Base-by-base conservation (phyloP, 2,113 vertebrate species). In the Oreocharis arfaki region DNA sequence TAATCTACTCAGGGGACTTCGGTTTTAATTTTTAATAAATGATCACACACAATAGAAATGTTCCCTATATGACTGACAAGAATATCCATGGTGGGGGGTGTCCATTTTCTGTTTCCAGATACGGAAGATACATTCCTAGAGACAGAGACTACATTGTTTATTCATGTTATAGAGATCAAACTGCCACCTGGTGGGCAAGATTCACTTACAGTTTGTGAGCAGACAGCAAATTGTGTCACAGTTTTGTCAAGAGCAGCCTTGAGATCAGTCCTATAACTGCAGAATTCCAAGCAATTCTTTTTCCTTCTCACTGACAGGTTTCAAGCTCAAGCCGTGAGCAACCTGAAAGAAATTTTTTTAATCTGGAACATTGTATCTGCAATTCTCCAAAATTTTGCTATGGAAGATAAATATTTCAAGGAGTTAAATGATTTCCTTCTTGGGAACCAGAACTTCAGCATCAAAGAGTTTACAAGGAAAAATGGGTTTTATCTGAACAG, bases 401-500 rank as follows among this genome's bases (percentile, higher is more conserved):
- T 42, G 23, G 41, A 33, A 57, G 33, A 68, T 4, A 97, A 97
- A 65, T 80, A 65, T n/a, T 78, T 46, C 55, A 65, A 90, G 82
- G 96, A 98, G n/a, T 39, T 97, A 52, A 37, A 52, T 42, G 61
- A 98, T 89, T 98, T 98, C 87, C 71, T 98, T 47, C 65, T 59
- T 27, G 92, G 90, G 52, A 96, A 98, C 70, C 96, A 97, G 93
- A 98, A 98, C 78, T 98, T 98, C 96, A 98, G 98, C 89, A 98
- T 98, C 89, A 97, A 94, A 77, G 97, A 98, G 4, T 98, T 98
- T 74, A 97, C 98, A 50, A 97, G 69, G 80, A 90, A 97, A 67
- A 96, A 98, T 16, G 98, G 98, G 10, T 98, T 98, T 97, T 98
- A 97, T 91, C 96, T 98, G 67, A 97, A 98, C 64, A 93, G 91